Evolutionary conservation across 2,888 invertebrate species (phyloP), one percentile per base, ranked within the genome.

Genomic region (Deilephila porcellus): DNA sequence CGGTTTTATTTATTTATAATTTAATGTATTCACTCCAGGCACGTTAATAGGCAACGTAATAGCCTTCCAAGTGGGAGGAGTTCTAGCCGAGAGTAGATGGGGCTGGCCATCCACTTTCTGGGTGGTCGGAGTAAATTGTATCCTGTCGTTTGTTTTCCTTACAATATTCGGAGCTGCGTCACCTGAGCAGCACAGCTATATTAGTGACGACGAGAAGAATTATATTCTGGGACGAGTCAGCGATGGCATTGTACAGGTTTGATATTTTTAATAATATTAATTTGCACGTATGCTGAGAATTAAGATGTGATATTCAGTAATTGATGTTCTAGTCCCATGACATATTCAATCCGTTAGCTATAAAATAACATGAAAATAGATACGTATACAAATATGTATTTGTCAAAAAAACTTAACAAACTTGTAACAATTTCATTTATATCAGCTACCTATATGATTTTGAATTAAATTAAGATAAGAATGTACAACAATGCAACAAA

Each of bases 41-140:
- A 93, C 95, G 0, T 96, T 96, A 74, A 87, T 96, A 5, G 97
- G 97, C 0, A 96, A 96, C 0, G 95, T 97, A 0, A 78, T 97
- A 11, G 95, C 96, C 0, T 93, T 97, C 84, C 95, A 96, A 4
- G 82, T 96, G 17, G 95, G 96, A 34, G 97, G 97, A 0, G 77
- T 94, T 0, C 87, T 97, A 3, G 95, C 96, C 1, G 95, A 87
- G 0, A 96, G 94, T 0, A 72, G 74, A 0, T 86, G 80, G 79
- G 97, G 97, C 8, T 97, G 97, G 97, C 96, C 96, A 0, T 95
- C 96, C 29, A 95, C 95, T 2, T 97, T 96, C 83, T 97, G 97
- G 87, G 81, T 91, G 0, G 91, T 96, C 1, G 97, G 96, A 0
- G 84, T 86, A 0, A 79, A 95, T 0, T 95, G 96, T 25, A 82